Base-by-base conservation (phyloP, 1,140 invertebrate genomes). In the Dufourea novaeangliae region DNA sequence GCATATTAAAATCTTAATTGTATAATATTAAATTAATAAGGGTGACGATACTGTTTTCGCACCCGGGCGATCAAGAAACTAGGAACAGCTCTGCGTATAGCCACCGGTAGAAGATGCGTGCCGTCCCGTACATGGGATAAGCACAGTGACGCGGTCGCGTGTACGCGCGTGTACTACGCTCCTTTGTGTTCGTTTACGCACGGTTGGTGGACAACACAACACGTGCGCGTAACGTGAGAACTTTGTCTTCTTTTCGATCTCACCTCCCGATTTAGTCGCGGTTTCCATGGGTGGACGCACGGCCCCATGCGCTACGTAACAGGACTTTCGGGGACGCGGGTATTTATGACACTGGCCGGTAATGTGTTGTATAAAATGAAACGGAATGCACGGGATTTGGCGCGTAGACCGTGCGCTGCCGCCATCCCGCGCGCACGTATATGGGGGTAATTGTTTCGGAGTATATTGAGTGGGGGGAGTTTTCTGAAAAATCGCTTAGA, bases 361-460 rank as follows among this genome's bases (percentile, higher is more conserved):
- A 76, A 76, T 69, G 73, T 76, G 73, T 76, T 76, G 64, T 32
- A 76, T 76, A 68, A 69, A 76, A 69, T 50, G 64, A 69, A 76
- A 41, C 54, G 52, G 54, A 68, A 37, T 59, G 64, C 54, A 32
- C 29, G 39, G 52, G 39, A 57, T 68, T 75, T 32, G 20, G 63
- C 20, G 25, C 12, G 20, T 25, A n/a, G 1, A 12, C 14, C 44
- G 4, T 25, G 10, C 22, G 2, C 14, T 2, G n/a, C 5, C 11
- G 1, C 11, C 34, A 3, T 12, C 1, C 46, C n/a, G 1, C 1
- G 34, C 29, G 3, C 2, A 11, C 22, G 22, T 59, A 29, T 46
- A 50, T 34, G 32, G 39, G 29, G 37, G 63, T 68, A 67, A 57
- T 67, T 56, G 37, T 68, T 67, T 73, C 6, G 37, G 39, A n/a